phyloP scores from a whole-genome alignment of 1,140 invertebrate species.

The Drosophila nannoptera region DNA sequence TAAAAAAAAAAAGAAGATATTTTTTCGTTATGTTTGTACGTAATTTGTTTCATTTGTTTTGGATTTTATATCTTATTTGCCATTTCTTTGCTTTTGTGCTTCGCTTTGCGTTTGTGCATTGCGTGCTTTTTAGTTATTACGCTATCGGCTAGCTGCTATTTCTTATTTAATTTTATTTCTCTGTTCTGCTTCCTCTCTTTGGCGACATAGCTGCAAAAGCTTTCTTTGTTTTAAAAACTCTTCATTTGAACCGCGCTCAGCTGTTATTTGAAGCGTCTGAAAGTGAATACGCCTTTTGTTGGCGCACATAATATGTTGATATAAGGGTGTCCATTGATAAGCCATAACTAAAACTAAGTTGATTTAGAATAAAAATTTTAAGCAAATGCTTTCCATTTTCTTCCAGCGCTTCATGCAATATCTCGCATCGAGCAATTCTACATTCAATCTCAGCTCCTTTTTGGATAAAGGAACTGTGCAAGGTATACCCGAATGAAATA shows the following conservation, averaged over 20 bases:
- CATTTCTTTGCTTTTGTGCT: constrained; percentile 6
- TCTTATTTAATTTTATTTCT: constrained; percentile 9
- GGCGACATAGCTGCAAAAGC: constrained; percentile 16
- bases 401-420: constrained; percentile 99
- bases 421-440: constrained; percentile 99
- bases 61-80: constrained; percentile 20
- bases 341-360: not conserved
- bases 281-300: not conserved
- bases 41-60: constrained; percentile 19
- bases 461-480: constrained; percentile 97
- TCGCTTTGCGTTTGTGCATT: constrained; percentile 11
- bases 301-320: not conserved
- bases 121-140: constrained; percentile 30
- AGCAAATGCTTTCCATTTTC: constrained; percentile 72
- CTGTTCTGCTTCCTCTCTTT: constrained; percentile 23
- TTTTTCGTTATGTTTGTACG: constrained; percentile 28
- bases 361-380: not conserved
- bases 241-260: not conserved
- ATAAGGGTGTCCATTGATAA: not conserved
- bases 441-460: constrained; percentile 98
- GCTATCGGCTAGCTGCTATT: constrained; percentile 15
- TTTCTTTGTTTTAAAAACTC: constrained; percentile 2
- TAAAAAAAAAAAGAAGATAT: constrained; percentile 34
- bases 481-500: constrained; percentile 82
- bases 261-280: not conserved